phyloP scores from a whole-genome alignment of 2,888 invertebrate genomes.

The Nesidiocoris tenuis region DNA sequence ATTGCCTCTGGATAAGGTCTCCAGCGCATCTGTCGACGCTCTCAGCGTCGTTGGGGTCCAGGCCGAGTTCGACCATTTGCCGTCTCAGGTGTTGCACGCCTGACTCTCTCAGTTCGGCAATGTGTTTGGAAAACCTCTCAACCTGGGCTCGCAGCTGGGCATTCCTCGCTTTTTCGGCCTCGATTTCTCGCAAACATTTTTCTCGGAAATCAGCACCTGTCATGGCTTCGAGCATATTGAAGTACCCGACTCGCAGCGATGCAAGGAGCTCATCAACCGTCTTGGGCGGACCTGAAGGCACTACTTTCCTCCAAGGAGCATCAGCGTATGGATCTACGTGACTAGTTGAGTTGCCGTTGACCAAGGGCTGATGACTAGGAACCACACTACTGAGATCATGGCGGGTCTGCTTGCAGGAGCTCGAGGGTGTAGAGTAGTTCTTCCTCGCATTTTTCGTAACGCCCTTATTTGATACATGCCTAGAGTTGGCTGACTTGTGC shows the following conservation, averaged over 20 bases:
- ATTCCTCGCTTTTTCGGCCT: conserved; percentile 80
- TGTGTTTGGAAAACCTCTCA: conserved; percentile 87
- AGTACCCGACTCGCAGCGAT: conserved; percentile 80
- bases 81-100: conserved; percentile 84
- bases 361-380: conserved; percentile 49
- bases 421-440: background rate
- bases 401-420: background rate
- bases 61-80: conserved; percentile 86
- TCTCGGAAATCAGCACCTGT: conserved; percentile 72
- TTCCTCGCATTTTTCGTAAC: background rate
- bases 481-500: background rate
- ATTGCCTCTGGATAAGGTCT: background rate
- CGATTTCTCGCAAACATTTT: conserved; percentile 72
- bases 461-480: background rate
- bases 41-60: conserved; percentile 55
- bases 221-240: conserved; percentile 81
- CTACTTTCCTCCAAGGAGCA: conserved; percentile 73
- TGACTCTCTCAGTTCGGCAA: conserved; percentile 85
- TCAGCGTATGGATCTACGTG: conserved; percentile 72
- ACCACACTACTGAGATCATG: no score
- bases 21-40: background rate
- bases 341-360: conserved; percentile 60
- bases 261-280: conserved; percentile 83
- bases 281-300: conserved; percentile 63
- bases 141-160: conserved; percentile 77